Base-by-base conservation (phyloP, 2,888 invertebrate genomes). In the Nycteola revayana region DNA sequence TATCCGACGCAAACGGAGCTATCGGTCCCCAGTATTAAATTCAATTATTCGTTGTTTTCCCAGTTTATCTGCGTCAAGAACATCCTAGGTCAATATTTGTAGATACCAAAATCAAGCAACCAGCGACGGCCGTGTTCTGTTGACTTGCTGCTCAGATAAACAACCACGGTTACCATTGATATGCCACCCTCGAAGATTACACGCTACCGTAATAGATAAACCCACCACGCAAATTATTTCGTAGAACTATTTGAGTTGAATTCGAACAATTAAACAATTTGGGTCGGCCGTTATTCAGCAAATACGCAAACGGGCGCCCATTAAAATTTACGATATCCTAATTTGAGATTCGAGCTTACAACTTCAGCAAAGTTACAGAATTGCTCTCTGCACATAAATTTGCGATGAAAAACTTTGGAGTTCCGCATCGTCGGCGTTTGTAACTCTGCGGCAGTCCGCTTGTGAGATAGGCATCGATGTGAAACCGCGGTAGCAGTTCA, bases 71-170 rank as follows among this genome's bases (percentile, higher is more conserved):
- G 59, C 38, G 48, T 51, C 59, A 48, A 65, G 66, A 70, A 68
- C 64, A 74, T 79, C 81, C 80, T 79, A 74, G 60, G 64, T 82
- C 75, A 85, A 84, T 83, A 83, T 85, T 83, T 79, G 68, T 62
- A 48, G 57, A 61, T 63, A 53, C 61, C 61, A 63, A 60, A 62
- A 67, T 64, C 56, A 63, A 73, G 63, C 61, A 42, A 54, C 64
- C 65, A 54, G n/a, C n/a, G n/a, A n/a, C n/a, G 46, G 52, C 60
- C 56, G 47, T 49, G 45, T 48, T 65, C 11, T 60, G 54, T 65
- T 69, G 50, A 55, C 54, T 61, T 33, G 40, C 40, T 42, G 21
- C 26, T 36, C 25, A 30, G 36, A 42, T 48, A 60, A 64, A 68
- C 60, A 65, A 60, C 54, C 55, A 54, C 36, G 31, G 34, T 42